Percentiles rank a stretch among this genome's conserved stretches.
Conservation (phyloP, 23 tunicate genomes). For the Styela plicata region DNA sequence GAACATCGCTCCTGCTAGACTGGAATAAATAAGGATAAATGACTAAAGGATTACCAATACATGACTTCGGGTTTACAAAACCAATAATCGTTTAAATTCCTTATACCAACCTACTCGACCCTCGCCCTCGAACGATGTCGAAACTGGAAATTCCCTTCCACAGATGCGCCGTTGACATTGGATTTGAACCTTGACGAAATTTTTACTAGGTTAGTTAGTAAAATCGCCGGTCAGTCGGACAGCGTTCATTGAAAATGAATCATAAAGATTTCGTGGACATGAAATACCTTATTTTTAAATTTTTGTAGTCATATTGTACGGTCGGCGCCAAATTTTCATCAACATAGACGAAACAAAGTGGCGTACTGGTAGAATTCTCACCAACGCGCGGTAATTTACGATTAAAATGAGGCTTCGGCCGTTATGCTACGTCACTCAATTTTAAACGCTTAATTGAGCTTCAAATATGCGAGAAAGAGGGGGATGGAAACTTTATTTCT, state of each 20-base stretch:
- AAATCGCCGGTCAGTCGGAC: neutral
- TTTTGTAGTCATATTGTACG: neutral
- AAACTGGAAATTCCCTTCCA: neutral
- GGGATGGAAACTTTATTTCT: neutral
- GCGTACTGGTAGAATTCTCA: neutral
- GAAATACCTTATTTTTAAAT: neutral
- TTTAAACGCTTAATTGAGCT: slow-evolving; percentile 17
- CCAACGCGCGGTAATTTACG: neutral
- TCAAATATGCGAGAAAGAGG: slow-evolving; percentile 14
- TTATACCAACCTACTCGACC: neutral
- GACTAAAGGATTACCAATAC: no score
- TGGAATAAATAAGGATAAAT: no score
- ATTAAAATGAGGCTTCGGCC: neutral
- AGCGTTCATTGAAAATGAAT: neutral
- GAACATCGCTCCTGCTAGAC: no score
- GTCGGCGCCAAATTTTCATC: slow-evolving; percentile 14
- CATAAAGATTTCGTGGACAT: neutral
- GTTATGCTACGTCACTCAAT: slow-evolving; percentile 12
- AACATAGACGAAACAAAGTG: slow-evolving; percentile 19
- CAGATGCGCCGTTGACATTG: neutral
- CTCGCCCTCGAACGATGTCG: neutral
- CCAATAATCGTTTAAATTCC: no score
- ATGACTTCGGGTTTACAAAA: no score
- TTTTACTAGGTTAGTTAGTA: neutral
- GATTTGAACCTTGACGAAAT: neutral